Evolutionary conservation across 2,797 vertebrate species (phyloP), one percentile per base, ranked within the genome.

Genomic region (Hipposideros larvatus): DNA sequence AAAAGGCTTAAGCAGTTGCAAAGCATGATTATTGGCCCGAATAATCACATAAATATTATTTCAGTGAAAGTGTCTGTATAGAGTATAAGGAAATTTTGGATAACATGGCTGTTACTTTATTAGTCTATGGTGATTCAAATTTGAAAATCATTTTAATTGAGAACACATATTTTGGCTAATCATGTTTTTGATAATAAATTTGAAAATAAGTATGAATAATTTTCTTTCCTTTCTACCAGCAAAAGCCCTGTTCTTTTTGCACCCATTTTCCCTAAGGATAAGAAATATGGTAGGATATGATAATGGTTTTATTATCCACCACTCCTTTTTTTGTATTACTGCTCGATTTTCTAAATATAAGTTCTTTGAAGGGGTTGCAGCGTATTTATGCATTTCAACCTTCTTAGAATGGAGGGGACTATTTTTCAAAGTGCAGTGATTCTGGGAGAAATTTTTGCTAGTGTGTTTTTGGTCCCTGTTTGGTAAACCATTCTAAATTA

Each of bases 11-110:
- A 61, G 85, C 53, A 26, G 41, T 97, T 91, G 93, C 59, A 88
- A 78, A 75, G 37, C 48, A 0, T 90, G 85, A 22, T 57, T 83
- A 89, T 97, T 90, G 83, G 57, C 68, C 68, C 5, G 19, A 96
- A 87, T 93, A 87, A 92, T 80, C 90, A 94, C 13, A 55, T 66
- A 95, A 88, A 85, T 92, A 73, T 71, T 85, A 93, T 97, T 98
- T 98, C 97, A 96, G 79, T 88, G 85, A 97, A 98, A 97, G 97
- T 98, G 96, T 97, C 97, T 98, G 73, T 87, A 97, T 98, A 98
- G 97, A 97, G 68, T 80, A 94, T 96, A 96, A 87, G 86, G 96
- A 98, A 97, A 97, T 80, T 87, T 96, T 61, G 70, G 83, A 80
- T 87, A 74, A 77, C 89, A 59, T 75, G 95, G 83, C 85, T 97